Percentiles rank a stretch among this genome's conserved stretches.
Evolutionary conservation across 2,888 invertebrate genomes (phyloP).

Genomic region (Tiliacea citrago): DNA sequence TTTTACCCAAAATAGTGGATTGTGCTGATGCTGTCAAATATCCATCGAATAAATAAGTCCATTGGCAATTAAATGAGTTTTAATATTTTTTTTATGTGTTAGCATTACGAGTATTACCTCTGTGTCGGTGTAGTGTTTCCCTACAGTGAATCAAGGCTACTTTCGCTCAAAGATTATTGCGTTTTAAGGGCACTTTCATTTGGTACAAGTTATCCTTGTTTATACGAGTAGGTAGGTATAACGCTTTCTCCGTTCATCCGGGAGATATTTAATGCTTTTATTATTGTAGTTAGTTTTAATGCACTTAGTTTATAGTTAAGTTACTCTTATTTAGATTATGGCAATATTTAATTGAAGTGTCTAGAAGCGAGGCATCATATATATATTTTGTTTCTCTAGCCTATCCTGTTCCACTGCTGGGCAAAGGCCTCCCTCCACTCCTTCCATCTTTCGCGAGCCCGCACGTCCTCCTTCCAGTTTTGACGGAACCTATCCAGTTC

Average conservation of each 20-base stretch:
- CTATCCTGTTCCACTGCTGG: too few species aligned
- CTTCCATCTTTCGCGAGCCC: too few species aligned
- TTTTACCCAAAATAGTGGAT: background rate
- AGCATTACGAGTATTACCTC: constrained; percentile 43
- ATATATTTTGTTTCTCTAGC: too few species aligned
- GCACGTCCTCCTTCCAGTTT: too few species aligned
- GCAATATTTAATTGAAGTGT: background rate
- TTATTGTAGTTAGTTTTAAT: background rate
- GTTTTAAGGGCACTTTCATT: constrained; percentile 78
- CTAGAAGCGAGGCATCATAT: background rate
- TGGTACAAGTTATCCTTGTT: constrained; percentile 63
- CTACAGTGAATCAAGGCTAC: constrained; percentile 73
- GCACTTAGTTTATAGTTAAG: background rate
- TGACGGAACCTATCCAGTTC: too few species aligned
- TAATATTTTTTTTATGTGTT: background rate
- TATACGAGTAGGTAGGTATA: constrained; percentile 30
- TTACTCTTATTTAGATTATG: background rate
- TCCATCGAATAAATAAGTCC: background rate
- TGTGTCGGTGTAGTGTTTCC: constrained; percentile 71
- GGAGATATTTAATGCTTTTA: constrained; percentile 54
- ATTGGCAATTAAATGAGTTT: background rate
- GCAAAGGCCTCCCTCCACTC: too few species aligned
- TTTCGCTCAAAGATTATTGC: constrained; percentile 71
- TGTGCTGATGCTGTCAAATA: background rate
- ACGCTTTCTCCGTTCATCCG: constrained; percentile 61